phyloP scores from a whole-genome alignment of 2,888 invertebrate species.

The Lycia hirtaria region DNA sequence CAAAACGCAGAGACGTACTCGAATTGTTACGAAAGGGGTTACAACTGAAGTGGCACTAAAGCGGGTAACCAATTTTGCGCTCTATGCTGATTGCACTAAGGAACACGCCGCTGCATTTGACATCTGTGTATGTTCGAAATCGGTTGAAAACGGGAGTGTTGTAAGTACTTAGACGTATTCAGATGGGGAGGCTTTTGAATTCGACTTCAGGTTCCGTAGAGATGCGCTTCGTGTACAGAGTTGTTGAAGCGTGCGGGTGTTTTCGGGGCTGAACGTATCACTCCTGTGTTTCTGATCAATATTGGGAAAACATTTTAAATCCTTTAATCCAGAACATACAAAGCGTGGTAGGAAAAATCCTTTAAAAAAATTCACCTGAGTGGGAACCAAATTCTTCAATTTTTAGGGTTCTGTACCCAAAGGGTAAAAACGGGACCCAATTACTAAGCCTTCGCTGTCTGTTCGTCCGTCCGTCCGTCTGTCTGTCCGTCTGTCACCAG shows the following conservation, averaged over 20 bases:
- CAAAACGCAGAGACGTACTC: conserved; percentile 38
- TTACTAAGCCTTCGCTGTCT: no score
- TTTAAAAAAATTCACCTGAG: no score
- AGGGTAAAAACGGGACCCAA: no score
- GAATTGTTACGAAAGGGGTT: conserved; percentile 39
- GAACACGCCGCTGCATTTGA: conserved; percentile 24
- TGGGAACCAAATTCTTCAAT: no score
- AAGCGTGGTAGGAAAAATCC: no score
- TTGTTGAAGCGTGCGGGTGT: conserved; percentile 12
- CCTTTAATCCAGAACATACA: no score
- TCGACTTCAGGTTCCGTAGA: conserved; percentile 29
- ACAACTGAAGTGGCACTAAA: conserved; percentile 22
- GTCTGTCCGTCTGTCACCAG: no score
- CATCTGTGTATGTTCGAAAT: conserved; percentile 20
- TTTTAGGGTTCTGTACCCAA: no score
- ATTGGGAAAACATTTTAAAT: conserved; percentile 11
- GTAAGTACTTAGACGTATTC: conserved; percentile 33
- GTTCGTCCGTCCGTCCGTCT: no score
- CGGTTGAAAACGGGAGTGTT: conserved; percentile 28
- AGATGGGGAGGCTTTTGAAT: conserved; percentile 32
- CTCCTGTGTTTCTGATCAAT: conserved; percentile 15
- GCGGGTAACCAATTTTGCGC: conserved; percentile 30
- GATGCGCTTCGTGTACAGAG: conserved; percentile 22
- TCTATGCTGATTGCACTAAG: conserved; percentile 29
- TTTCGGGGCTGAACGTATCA: conserved; percentile 15